phyloP scores from a whole-genome alignment of 1,140 invertebrate species.

The Coboldia fuscipes region DNA sequence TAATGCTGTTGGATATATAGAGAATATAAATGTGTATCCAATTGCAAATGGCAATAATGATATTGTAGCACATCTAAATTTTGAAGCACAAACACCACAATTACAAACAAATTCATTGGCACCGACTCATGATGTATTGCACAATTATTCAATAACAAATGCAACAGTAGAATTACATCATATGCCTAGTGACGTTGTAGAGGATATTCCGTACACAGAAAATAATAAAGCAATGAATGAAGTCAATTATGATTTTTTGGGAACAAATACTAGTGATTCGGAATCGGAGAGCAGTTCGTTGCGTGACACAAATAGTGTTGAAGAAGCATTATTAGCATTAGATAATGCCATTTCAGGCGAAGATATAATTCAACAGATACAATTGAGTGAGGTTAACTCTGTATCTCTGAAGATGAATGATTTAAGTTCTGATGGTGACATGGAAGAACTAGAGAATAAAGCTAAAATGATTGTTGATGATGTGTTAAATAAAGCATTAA shows the following conservation, averaged over 20 bases:
- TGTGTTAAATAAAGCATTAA: no score
- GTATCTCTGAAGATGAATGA: no score
- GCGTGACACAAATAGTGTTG: constrained; percentile 1
- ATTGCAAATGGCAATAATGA: background rate
- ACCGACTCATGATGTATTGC: background rate
- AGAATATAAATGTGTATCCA: constrained; percentile 1
- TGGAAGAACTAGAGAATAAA: background rate
- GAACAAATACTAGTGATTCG: background rate
- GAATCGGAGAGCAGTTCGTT: background rate
- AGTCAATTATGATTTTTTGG: background rate
- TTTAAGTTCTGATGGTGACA: background rate
- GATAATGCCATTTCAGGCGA: constrained; percentile 3
- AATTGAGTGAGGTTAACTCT: no score
- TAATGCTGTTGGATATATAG: constrained; percentile 25
- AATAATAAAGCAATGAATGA: background rate
- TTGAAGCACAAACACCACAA: constrained; percentile 1
- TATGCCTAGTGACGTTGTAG: background rate
- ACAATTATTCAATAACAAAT: background rate
- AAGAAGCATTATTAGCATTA: constrained; percentile 5
- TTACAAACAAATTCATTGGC: no score
- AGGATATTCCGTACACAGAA: background rate
- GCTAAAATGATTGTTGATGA: constrained; percentile 3
- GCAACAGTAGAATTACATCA: background rate
- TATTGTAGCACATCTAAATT: background rate
- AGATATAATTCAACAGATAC: no score